Conservation (phyloP, 2,113 vertebrate genomes). For the Platichthys stellatus region DNA sequence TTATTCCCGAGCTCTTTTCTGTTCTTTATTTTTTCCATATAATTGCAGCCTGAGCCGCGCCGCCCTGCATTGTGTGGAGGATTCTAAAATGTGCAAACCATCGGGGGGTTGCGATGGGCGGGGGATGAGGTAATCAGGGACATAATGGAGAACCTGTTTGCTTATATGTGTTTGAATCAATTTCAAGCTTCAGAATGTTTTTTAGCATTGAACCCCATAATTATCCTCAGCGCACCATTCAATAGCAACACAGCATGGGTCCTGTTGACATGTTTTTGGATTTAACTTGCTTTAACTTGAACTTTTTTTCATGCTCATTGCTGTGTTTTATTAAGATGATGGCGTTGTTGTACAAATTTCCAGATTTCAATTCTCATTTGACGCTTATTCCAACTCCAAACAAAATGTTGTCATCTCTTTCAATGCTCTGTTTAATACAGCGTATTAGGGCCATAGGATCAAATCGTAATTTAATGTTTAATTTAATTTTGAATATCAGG, state of each 20-base stretch:
- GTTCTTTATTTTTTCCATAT: too few species aligned
- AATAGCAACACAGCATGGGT: background rate
- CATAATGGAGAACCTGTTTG: too few species aligned
- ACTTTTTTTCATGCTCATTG: background rate
- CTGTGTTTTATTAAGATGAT: background rate
- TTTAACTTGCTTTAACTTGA: background rate
- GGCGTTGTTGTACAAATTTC: too few species aligned
- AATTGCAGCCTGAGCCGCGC: too few species aligned
- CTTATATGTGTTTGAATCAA: background rate
- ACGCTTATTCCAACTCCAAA: background rate
- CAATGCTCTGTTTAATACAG: background rate
- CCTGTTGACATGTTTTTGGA: background rate
- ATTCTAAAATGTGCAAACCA: too few species aligned
- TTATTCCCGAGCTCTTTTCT: too few species aligned
- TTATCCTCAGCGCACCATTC: background rate
- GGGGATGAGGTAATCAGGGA: background rate
- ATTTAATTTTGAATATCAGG: too few species aligned
- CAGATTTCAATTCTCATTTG: slow-evolving; percentile 9
- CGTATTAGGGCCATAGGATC: too few species aligned
- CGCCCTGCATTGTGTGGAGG: too few species aligned
- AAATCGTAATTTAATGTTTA: too few species aligned
- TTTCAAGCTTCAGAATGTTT: background rate
- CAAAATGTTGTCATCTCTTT: background rate
- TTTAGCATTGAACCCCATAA: background rate
- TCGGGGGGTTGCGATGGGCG: background rate